Percentiles rank a stretch among this genome's conserved stretches.
Evolutionary conservation across 2,113 vertebrate genomes (phyloP).

Genomic region (Nesoenas mayeri): DNA sequence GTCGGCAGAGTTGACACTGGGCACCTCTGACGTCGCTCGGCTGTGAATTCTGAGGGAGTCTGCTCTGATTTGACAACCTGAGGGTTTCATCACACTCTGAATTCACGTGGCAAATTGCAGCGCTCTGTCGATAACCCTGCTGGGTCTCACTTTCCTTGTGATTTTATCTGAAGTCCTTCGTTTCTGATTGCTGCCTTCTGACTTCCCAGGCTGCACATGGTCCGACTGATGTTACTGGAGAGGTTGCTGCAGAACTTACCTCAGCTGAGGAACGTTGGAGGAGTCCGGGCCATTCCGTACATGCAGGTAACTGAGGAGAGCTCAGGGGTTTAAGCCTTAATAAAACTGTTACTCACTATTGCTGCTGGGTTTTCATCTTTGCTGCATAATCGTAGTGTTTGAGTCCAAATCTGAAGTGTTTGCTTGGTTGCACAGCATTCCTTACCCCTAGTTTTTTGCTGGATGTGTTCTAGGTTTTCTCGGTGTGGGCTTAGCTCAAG

Average conservation of each 20-base stretch:
- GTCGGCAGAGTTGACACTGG: neutral
- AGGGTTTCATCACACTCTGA: neutral
- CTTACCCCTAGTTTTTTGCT: neutral
- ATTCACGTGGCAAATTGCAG: neutral
- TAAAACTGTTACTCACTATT: neutral
- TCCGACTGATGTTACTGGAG: constrained; percentile 95
- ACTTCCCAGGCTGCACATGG: constrained; percentile 90
- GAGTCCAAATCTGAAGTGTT: neutral
- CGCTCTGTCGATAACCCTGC: neutral
- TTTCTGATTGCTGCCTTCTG: neutral
- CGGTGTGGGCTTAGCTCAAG: neutral
- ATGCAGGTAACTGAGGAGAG: constrained; percentile 83
- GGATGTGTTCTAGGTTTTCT: neutral
- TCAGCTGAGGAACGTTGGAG: constrained; percentile 92
- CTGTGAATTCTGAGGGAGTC: neutral
- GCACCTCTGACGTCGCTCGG: neutral
- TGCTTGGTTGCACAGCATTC: neutral
- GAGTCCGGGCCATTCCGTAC: constrained; percentile 96
- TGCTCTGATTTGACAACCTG: neutral
- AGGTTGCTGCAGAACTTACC: constrained; percentile 91
- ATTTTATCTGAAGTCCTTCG: neutral
- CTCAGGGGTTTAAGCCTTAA: neutral
- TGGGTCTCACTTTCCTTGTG: neutral
- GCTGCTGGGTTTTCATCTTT: neutral
- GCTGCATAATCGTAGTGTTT: neutral